Percentiles rank a stretch among this genome's conserved stretches.
These are phyloP conservation scores for Dicrostonyx torquatus DNA, from an alignment of 2,797 vertebrate species.

Conservation along the genomic window DNA sequence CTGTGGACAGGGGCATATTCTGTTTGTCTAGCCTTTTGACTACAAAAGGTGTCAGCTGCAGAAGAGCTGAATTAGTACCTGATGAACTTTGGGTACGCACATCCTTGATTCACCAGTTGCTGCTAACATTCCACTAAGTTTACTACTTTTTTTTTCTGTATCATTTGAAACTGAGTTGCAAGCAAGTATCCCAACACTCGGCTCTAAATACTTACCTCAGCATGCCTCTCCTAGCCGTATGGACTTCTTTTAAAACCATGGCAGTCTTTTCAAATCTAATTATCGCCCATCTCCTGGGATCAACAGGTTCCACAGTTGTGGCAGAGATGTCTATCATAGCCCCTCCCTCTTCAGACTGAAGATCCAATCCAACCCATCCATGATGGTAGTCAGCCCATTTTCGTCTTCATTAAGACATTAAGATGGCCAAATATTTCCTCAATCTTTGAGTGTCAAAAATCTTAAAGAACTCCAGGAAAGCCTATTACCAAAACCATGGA, in stretches of 20 bases:
- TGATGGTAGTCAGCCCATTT: background rate
- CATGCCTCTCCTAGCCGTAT: background rate
- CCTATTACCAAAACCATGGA: background rate
- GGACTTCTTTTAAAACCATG: background rate
- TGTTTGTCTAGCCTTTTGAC: background rate
- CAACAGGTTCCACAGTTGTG: background rate
- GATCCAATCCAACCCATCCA: background rate
- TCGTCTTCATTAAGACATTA: background rate
- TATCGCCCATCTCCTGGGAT: background rate
- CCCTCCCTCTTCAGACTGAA: background rate
- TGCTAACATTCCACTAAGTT: background rate
- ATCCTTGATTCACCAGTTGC: background rate
- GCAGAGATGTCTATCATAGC: background rate
- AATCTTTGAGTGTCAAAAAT: background rate
- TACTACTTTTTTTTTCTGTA: background rate
- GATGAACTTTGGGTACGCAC: background rate
- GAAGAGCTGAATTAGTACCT: background rate
- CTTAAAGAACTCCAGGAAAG: background rate
- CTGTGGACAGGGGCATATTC: background rate
- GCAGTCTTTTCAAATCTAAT: background rate
- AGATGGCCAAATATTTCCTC: background rate
- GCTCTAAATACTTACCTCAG: background rate
- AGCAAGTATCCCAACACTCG: background rate
- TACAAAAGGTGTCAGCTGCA: background rate
- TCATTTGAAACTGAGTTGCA: background rate